A percentile compares a stretch with the other conserved stretches of the same genome.
phyloP scores from a whole-genome alignment of 2,113 vertebrate genomes.

The Ictalurus furcatus region DNA sequence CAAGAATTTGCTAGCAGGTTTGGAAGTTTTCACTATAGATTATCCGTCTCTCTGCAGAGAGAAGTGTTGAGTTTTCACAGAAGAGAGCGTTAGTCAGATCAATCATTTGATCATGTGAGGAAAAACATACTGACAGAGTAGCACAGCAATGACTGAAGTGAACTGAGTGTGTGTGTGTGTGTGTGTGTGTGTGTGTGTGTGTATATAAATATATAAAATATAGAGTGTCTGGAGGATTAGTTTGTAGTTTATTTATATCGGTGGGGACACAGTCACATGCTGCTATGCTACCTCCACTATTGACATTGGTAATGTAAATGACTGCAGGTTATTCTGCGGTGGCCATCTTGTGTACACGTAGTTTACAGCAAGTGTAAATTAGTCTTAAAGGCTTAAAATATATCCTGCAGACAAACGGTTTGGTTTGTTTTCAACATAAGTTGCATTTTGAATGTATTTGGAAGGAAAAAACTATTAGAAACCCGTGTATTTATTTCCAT shows the following conservation, averaged over 20 bases:
- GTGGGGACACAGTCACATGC: neutral
- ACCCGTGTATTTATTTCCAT: neutral
- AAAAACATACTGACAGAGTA: neutral
- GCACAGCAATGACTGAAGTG: neutral
- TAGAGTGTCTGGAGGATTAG: too few species aligned
- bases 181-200: too few species aligned
- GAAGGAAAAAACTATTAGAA: neutral
- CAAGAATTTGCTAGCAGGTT: slow-evolving; percentile 3
- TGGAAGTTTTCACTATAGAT: neutral
- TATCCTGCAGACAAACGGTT: too few species aligned
- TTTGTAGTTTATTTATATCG: too few species aligned
- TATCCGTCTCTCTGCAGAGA: neutral
- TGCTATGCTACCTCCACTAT: neutral
- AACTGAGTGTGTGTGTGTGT: too few species aligned
- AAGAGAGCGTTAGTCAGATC: neutral
- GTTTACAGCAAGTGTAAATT: neutral
- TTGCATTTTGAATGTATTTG: neutral
- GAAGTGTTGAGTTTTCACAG: neutral
- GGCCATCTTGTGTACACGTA: neutral
- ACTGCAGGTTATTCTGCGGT: neutral
- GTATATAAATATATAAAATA: too few species aligned
- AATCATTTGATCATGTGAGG: neutral
- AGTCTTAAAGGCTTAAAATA: neutral
- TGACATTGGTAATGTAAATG: neutral
- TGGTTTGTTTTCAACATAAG: neutral